Base-by-base conservation (phyloP, 1,140 invertebrate genomes). In the Luehdorfia chinensis region DNA sequence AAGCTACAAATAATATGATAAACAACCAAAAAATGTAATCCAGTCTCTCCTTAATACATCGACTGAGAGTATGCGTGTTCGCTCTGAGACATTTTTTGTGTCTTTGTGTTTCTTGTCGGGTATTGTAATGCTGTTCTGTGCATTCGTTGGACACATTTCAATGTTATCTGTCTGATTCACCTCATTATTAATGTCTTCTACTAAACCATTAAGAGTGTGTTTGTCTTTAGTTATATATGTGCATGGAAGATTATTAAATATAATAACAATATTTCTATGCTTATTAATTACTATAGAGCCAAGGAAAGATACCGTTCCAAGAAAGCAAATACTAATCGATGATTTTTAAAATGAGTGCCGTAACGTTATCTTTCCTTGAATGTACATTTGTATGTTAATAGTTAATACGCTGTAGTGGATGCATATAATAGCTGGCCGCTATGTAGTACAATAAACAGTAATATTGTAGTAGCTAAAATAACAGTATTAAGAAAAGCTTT, bases 171-270 rank as follows among this genome's bases (percentile, higher is more conserved):
- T 67, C 59, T 59, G 46, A 50, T 66, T 63, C 50, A 56, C 51
- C 49, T 50, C 65, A 52, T 47, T 61, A 56, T 39, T 46, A 57
- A 61, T 68, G 67, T 73, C 66, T 57, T 59, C 57, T 50, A 62
- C 51, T 63, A 66, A 51, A 70, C 58, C 61, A 61, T 68, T 61
- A 62, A 72, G 80, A 87, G 85, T 87, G 84, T 87, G 84, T 84
- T 84, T 86, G 85, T 84, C 84, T 79, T 79, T 81, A 65, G 74
- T 78, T 69, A 76, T 79, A 83, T 84, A 87, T 87, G 85, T 87
- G 84, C 85, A 86, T 87, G 83, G 77, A 87, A 79, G 76, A 78
- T 71, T 70, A 79, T 61, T 68, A 66, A 49, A 68, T 67, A 62
- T 41, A 56, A 60, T 51, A 60, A 63, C 59, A 66, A 66, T 68